Base-by-base conservation (phyloP, 2,888 invertebrate genomes). In the Vanessa cardui region DNA sequence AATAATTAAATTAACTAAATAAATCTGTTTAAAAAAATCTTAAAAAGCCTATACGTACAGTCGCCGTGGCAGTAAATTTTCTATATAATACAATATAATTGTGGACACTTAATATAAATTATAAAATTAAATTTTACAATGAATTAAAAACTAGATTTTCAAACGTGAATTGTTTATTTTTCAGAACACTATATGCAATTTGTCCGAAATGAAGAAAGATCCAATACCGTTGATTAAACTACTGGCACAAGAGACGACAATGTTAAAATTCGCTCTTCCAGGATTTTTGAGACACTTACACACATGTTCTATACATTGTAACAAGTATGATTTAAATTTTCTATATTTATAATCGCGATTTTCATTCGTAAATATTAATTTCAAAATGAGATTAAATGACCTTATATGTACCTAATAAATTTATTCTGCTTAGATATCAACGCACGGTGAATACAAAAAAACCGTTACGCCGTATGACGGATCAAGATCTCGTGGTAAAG, bases 211-310 rank as follows among this genome's bases (percentile, higher is more conserved):
- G 56, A 33, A 56, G 26, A 56, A 56, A 39, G 85, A 89, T 68
- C 88, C 88, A 2, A 72, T 89, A 62, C 71, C 81, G 33, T 76
- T 88, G 26, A 78, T 89, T 31, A 86, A 86, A 75, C 70, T 72
- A 20, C 70, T 89, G 33, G 85, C 87, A 0, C 83, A 82, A 81
- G 86, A 89, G 62, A 82, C 82, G 56, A 83, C 81, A 2, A 79
- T 84, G 0, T 72, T 89, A 61, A 80, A 85, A 50, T 89, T 89
- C 62, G 87, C 87, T 3, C 70, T 89, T 47, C 85, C 88, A 26
- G 85, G 83, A 3, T 88, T 87, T 70, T 74, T 77, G 62, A 66
- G 61, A 58, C 66, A 74, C 64, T 39, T 67, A 20, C 8, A 60
- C 33, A 66, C 64, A 21, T 60, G 63, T 15, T 63, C 56, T 6